These are phyloP conservation scores for Dolichallabes microphthalmus DNA, from an alignment of 2,113 vertebrate genomes.

Conservation along the genomic window DNA sequence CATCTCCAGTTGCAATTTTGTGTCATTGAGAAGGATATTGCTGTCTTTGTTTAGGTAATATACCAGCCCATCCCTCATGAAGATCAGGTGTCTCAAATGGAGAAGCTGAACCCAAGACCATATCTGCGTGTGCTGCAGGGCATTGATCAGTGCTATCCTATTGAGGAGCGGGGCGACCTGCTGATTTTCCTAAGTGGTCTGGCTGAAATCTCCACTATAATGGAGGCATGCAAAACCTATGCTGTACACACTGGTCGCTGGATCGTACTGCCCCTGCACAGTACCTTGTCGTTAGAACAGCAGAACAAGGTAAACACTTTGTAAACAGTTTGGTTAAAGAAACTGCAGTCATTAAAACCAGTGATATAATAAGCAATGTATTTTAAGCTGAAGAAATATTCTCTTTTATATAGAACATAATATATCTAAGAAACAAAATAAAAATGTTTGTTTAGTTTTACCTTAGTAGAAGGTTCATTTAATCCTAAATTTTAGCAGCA, in stretches of 20 bases:
- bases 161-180: conserved; percentile 86
- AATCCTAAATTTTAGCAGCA: not conserved
- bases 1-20: not conserved
- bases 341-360: not conserved
- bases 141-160: conserved; percentile 84
- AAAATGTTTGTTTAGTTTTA: not conserved
- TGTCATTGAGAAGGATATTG: not conserved
- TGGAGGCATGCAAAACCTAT: conserved; percentile 81
- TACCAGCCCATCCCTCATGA: conserved; percentile 82
- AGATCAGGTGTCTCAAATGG: conserved; percentile 66
- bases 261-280: conserved; percentile 87
- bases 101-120: conserved; percentile 83
- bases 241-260: conserved; percentile 80
- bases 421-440: no score
- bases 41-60: conserved; percentile 72
- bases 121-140: conserved; percentile 86
- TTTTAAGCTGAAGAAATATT: not conserved
- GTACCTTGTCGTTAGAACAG: conserved; percentile 82
- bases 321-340: not conserved
- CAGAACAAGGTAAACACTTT: conserved; percentile 83
- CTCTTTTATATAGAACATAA: not conserved
- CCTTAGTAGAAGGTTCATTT: not conserved
- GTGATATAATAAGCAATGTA: not conserved
- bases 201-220: conserved; percentile 82
- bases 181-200: conserved; percentile 91